Evolutionary conservation across 2,888 invertebrate species (phyloP).

Genomic region (Ectemnius cavifrons): DNA sequence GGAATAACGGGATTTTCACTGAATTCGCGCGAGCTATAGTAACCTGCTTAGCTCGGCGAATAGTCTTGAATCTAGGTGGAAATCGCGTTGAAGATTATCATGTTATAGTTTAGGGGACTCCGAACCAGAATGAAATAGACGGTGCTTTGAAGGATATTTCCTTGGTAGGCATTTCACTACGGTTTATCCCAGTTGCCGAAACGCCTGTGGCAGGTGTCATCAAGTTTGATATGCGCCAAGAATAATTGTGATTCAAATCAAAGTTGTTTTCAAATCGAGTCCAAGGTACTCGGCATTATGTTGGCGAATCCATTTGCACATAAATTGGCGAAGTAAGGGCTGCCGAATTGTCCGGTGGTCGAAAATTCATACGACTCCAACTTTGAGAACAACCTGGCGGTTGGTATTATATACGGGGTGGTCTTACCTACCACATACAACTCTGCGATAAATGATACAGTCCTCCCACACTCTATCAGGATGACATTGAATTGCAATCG

Average conservation of each 20-base stretch:
- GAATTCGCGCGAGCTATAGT: not conserved
- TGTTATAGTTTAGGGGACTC: too few species aligned
- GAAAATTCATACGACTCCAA: constrained; percentile 10
- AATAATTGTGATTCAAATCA: constrained; percentile 17
- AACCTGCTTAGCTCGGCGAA: not conserved
- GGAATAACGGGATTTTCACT: not conserved
- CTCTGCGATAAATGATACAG: not conserved
- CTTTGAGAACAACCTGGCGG: not conserved
- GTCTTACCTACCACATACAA: not conserved
- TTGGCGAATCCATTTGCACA: constrained; percentile 6
- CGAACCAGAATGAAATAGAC: too few species aligned
- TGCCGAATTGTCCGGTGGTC: constrained; percentile 6
- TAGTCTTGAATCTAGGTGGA: too few species aligned
- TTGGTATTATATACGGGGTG: not conserved
- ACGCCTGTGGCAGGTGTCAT: too few species aligned
- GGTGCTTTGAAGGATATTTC: too few species aligned
- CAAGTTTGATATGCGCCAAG: not conserved
- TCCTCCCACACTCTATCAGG: not conserved
- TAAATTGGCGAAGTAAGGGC: constrained; percentile 11
- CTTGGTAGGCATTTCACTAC: too few species aligned
- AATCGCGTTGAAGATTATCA: too few species aligned
- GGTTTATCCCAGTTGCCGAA: too few species aligned
- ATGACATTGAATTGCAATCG: constrained; percentile 4
- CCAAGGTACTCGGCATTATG: constrained; percentile 5
- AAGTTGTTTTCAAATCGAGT: constrained; percentile 16